Evolutionary conservation across 2,797 vertebrate species (phyloP).

Genomic region (Gymnopithys bicolor): DNA sequence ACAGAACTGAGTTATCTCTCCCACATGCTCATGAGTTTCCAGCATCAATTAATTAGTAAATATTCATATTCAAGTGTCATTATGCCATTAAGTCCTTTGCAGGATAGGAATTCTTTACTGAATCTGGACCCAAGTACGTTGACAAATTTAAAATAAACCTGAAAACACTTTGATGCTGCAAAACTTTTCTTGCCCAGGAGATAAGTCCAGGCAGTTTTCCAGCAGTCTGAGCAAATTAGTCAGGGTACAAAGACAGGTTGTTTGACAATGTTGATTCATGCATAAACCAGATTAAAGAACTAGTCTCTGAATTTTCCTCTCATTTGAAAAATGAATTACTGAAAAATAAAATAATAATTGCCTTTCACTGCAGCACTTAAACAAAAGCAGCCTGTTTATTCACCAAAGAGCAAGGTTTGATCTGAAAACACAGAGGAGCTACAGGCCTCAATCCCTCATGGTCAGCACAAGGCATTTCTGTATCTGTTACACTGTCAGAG

Average conservation of each 20-base stretch:
- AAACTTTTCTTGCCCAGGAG: slow-evolving; percentile 55
- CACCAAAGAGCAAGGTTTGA: not conserved
- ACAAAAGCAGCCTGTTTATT: slow-evolving; percentile 29
- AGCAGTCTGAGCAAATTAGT: slow-evolving; percentile 63
- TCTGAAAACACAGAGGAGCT: not conserved
- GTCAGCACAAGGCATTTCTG: not conserved
- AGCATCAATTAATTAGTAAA: not conserved
- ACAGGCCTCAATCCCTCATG: not conserved
- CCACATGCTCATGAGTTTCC: not conserved
- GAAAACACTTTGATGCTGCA: slow-evolving; percentile 41
- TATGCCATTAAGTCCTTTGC: not conserved
- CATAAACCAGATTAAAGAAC: slow-evolving; percentile 50
- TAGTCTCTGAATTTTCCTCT: not conserved
- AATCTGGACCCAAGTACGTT: slow-evolving; percentile 28
- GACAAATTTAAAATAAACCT: slow-evolving; percentile 30
- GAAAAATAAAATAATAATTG: slow-evolving; percentile 47
- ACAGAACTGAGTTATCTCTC: not conserved
- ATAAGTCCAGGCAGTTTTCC: slow-evolving; percentile 47
- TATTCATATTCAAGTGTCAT: not conserved
- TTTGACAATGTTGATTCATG: slow-evolving; percentile 57
- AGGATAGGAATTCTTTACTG: slow-evolving; percentile 6
- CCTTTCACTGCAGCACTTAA: not conserved
- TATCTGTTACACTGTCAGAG: not conserved
- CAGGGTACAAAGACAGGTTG: slow-evolving; percentile 56
- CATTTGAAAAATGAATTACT: slow-evolving; percentile 29